These are phyloP conservation scores for Oncorhynchus mykiss DNA, from an alignment of 2,113 vertebrate genomes.

Conservation along the genomic window DNA sequence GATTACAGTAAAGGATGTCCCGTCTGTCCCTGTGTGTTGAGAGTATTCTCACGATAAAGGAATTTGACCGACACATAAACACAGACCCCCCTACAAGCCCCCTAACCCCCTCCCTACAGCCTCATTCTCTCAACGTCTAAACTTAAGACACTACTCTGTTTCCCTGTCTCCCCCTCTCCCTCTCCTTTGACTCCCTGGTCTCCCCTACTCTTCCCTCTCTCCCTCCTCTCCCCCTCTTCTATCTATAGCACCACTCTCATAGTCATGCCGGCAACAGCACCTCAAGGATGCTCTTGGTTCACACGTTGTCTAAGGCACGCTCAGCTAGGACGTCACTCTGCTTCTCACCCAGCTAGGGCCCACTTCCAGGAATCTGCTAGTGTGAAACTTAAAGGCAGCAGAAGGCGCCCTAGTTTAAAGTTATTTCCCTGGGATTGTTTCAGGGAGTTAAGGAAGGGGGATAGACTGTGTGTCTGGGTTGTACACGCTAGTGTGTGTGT, in stretches of 20 bases:
- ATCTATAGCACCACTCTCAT: slow-evolving; percentile 17
- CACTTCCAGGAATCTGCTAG: slow-evolving; percentile 67
- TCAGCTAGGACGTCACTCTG: slow-evolving; percentile 46
- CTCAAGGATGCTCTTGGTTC: slow-evolving; percentile 45
- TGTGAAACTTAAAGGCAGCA: slow-evolving; percentile 64
- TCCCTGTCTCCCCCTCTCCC: neutral
- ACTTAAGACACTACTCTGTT: slow-evolving; percentile 8
- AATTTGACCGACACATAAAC: slow-evolving; percentile 65
- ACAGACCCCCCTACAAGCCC: slow-evolving; percentile 46
- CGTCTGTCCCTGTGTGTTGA: slow-evolving; percentile 53
- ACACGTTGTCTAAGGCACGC: slow-evolving; percentile 44
- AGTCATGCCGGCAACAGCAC: slow-evolving; percentile 21
- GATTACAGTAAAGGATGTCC: slow-evolving; percentile 4
- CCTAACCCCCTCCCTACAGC: slow-evolving; percentile 8
- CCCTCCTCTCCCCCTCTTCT: slow-evolving; percentile 15
- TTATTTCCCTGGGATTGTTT: slow-evolving; percentile 68
- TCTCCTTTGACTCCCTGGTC: too few relatives aligned
- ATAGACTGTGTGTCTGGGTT: slow-evolving; percentile 39
- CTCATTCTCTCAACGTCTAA: neutral
- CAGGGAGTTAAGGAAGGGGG: slow-evolving; percentile 58
- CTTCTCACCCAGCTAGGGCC: slow-evolving; percentile 49
- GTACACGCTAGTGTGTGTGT: slow-evolving; percentile 14
- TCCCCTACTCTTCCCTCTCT: slow-evolving; percentile 13
- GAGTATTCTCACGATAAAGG: slow-evolving; percentile 66
- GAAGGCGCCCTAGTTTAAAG: slow-evolving; percentile 77